These are phyloP conservation scores for Lobophora halterata DNA, from an alignment of 2,888 invertebrate genomes.

Conservation along the genomic window DNA sequence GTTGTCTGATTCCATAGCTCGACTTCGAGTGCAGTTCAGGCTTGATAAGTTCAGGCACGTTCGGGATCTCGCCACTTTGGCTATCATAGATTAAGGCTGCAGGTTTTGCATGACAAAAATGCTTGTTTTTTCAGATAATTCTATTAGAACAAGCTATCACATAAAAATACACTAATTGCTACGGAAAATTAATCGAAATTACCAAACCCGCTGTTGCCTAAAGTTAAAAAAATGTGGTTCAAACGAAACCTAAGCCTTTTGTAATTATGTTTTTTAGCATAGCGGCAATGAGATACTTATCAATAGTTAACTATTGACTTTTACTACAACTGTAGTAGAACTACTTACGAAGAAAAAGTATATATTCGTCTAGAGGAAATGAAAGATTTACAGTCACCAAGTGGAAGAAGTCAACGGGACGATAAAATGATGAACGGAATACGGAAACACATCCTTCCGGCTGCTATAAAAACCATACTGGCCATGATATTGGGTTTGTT, in stretches of 20 bases:
- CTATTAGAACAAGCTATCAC: no score
- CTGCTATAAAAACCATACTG: constrained; percentile 12
- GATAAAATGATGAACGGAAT: constrained; percentile 1
- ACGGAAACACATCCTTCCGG: constrained; percentile 20
- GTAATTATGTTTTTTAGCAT: no score
- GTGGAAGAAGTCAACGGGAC: not conserved
- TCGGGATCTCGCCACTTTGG: constrained; percentile 32
- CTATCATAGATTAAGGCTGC: constrained; percentile 33
- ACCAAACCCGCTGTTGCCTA: no score
- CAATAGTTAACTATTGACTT: no score
- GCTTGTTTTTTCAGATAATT: constrained; percentile 10
- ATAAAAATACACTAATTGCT: no score
- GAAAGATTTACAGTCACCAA: constrained; percentile 4
- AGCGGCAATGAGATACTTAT: no score
- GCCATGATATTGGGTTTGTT: constrained; percentile 1
- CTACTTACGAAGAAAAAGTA: no score
- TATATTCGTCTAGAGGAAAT: no score
- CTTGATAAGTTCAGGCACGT: constrained; percentile 46
- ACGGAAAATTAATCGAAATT: no score
- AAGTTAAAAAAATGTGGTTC: no score
- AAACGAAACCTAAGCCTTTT: no score
- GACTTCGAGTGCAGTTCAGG: constrained; percentile 30
- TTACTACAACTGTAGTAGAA: no score
- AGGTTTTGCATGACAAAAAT: constrained; percentile 39
- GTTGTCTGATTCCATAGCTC: constrained; percentile 25